Evolutionary conservation across 2,888 invertebrate genomes (phyloP).

Genomic region (Aricia artaxerxes): DNA sequence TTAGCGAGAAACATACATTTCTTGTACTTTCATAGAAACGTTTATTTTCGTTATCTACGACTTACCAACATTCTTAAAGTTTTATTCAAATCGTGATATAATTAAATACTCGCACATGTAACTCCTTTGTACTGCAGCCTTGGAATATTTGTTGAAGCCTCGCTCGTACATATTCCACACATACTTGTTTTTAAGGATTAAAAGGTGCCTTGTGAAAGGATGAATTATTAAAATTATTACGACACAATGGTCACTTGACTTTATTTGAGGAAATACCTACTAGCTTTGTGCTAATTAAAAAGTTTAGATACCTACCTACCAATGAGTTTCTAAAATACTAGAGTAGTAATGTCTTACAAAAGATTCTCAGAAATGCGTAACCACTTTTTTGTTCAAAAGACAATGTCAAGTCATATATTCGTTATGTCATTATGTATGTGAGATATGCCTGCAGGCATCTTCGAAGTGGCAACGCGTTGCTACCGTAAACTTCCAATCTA

Average conservation of each 20-base stretch:
- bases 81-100: conserved; percentile 26
- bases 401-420: too few relatives aligned
- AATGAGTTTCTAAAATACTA: too few relatives aligned
- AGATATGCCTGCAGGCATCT: too few relatives aligned
- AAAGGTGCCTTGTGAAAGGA: not conserved
- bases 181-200: conserved; percentile 13
- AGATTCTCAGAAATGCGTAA: too few relatives aligned
- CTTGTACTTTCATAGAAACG: conserved; percentile 1
- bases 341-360: too few relatives aligned
- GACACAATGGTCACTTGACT: not conserved
- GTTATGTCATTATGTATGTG: too few relatives aligned
- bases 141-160: conserved; percentile 20
- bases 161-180: not conserved
- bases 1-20: not conserved
- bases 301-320: too few relatives aligned
- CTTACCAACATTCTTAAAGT: conserved; percentile 22
- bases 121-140: conserved; percentile 22
- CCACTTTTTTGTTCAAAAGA: too few relatives aligned
- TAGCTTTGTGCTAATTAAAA: too few relatives aligned
- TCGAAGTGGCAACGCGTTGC: too few relatives aligned
- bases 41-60: conserved; percentile 15
- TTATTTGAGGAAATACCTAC: not conserved
- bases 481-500: too few relatives aligned
- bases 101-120: conserved; percentile 24
- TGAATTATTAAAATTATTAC: not conserved